Conservation (phyloP, 2,888 invertebrate genomes). For the Platynereis dumerilii region DNA sequence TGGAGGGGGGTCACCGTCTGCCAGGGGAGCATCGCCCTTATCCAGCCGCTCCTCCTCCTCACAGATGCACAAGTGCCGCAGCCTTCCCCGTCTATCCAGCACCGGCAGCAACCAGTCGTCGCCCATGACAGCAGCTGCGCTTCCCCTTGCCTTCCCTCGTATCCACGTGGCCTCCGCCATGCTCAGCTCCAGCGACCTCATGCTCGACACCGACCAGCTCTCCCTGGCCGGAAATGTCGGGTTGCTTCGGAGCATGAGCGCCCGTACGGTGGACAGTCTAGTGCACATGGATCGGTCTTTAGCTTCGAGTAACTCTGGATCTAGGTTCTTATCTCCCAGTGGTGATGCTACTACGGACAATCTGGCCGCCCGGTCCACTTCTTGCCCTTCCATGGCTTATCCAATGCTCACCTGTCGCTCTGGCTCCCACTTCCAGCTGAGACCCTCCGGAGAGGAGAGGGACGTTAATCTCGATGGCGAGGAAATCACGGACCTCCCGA, state of each 20-base stretch:
- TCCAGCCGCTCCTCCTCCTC: too few species aligned
- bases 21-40: too few species aligned
- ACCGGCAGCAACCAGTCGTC: slow-evolving; percentile 1
- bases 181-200: slow-evolving; percentile 13
- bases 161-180: slow-evolving; percentile 9
- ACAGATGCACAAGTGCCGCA: slow-evolving; percentile 20
- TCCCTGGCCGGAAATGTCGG: slow-evolving; percentile 19
- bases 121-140: background rate
- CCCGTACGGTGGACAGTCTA: slow-evolving; percentile 12
- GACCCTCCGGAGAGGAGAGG: background rate
- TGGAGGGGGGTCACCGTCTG: too few species aligned
- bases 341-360: slow-evolving; percentile 8
- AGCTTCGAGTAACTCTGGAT: slow-evolving; percentile 16
- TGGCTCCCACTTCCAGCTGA: slow-evolving; percentile 5
- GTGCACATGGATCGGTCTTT: slow-evolving; percentile 6
- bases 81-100: slow-evolving; percentile 13
- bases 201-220: slow-evolving; percentile 18
- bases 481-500: slow-evolving; percentile 26
- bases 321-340: slow-evolving; percentile 14
- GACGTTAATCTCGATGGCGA: slow-evolving; percentile 25
- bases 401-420: slow-evolving; percentile 5
- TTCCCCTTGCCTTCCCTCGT: slow-evolving; percentile 12
- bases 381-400: slow-evolving; percentile 22
- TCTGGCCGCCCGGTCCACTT: slow-evolving; percentile 20
- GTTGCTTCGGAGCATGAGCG: slow-evolving; percentile 17